Evolutionary conservation across 1,140 invertebrate species (phyloP).

Genomic region (Stegodyphus mimosarum): DNA sequence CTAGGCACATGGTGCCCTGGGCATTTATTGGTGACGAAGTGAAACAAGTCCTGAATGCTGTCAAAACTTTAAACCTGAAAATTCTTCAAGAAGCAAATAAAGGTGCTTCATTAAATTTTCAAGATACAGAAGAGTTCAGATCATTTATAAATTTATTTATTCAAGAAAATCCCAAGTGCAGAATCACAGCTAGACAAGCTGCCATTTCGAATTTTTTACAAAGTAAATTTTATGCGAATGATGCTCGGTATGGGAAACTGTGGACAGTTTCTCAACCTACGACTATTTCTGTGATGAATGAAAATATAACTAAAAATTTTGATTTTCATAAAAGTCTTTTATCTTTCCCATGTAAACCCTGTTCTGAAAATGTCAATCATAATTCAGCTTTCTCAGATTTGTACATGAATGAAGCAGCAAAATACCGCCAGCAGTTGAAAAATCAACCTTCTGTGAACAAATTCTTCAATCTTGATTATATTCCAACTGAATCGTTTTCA

Average conservation of each 20-base stretch:
- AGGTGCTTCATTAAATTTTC: background rate
- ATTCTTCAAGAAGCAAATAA: background rate
- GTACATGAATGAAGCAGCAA: background rate
- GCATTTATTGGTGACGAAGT: background rate
- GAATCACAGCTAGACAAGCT: conserved; percentile 3
- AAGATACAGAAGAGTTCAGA: background rate
- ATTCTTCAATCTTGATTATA: conserved; percentile 10
- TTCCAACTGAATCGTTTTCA: background rate
- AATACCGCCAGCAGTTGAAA: background rate
- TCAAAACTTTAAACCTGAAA: background rate
- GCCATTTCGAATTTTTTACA: background rate
- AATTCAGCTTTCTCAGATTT: background rate
- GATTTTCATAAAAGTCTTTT: no score
- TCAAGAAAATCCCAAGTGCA: background rate
- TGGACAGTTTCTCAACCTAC: background rate
- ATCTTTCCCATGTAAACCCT: no score
- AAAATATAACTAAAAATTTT: no score
- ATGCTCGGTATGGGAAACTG: background rate
- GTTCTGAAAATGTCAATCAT: no score
- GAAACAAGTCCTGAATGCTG: background rate
- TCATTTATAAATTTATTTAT: conserved; percentile 12
- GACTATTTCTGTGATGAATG: background rate
- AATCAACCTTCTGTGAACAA: background rate
- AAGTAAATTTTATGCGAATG: background rate
- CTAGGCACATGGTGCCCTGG: background rate